Evolutionary conservation across 1,140 invertebrate species (phyloP), one percentile per base, ranked within the genome.

Genomic region (Drosophila miranda): DNA sequence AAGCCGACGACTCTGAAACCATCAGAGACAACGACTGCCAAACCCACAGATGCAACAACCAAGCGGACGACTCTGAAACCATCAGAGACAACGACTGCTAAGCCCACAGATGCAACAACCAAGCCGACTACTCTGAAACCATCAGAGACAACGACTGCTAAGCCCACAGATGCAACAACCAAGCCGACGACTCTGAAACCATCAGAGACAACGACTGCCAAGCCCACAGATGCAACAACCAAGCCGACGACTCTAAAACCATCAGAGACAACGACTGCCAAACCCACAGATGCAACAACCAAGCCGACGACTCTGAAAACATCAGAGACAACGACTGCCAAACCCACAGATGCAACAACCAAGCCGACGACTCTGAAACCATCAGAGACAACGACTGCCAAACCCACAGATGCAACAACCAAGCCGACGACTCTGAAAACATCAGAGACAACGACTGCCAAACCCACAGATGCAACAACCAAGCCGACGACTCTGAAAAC

Each of bases 331-430:
- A 54, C 51, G 19, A 30, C 42, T 19, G 3, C 6, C 0, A 56
- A 54, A 34, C 34, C 51, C 19, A 23, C 51, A 23, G 51, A 54
- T 34, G 9, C 11, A 16, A 54, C 51, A 1, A 21, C 38, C 2
- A 43, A 56, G 21, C 53, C 42, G 0, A 55, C 53, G 28, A 55
- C 53, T 44, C 14, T 13, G 41, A 45, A 45, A 8, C 53, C 53
- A 14, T 19, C 48, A 2, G 26, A 50, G 11, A 7, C 48, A 7
- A 50, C 48, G 1, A 50, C 48, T 8, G 13, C 21, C 2, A 50
- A 44, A 11, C 21, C 13, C 23, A 23, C 23, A 23, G 23, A 23
- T 13, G 44, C 42, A 3, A 19, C 26, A 1, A 6, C 7, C 8
- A 43, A 53, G 19, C 21, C 13, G 1, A 53, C 48, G 2, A 50